These are phyloP conservation scores for Petroica traversi DNA, from an alignment of 2,113 vertebrate genomes.

Conservation along the genomic window DNA sequence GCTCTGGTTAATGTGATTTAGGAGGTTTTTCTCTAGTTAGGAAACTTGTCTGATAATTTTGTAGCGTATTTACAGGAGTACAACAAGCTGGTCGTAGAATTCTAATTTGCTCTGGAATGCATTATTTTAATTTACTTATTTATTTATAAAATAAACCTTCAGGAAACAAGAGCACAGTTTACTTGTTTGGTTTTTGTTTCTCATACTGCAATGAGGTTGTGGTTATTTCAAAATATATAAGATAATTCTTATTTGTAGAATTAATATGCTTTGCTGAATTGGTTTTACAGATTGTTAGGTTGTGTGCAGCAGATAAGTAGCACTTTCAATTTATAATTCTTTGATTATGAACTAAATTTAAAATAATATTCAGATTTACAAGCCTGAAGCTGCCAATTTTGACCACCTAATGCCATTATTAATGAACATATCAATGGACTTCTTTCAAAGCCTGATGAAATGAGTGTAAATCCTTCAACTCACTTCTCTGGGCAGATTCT, in stretches of 20 bases:
- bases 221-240: background rate
- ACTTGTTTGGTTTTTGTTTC: background rate
- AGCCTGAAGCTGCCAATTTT: background rate
- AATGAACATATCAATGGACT: background rate
- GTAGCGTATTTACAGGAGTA: background rate
- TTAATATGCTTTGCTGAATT: background rate
- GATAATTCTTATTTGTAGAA: background rate
- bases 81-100: background rate
- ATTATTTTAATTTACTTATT: background rate
- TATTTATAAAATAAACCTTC: background rate
- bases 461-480: background rate
- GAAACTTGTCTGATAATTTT: conserved; percentile 11
- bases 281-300: background rate
- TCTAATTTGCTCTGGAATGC: background rate
- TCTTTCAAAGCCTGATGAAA: conserved; percentile 7
- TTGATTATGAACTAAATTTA: conserved; percentile 12
- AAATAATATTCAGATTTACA: background rate
- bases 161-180: background rate
- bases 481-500: conserved; percentile 14
- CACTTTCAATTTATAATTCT: background rate
- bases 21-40: conserved; percentile 11
- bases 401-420: conserved; percentile 8
- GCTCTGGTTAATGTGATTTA: conserved; percentile 30
- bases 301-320: background rate
- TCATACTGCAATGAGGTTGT: background rate